Percentiles rank a stretch among this genome's conserved stretches.
phyloP scores from a whole-genome alignment of 1,140 invertebrate genomes.

The Spodoptera frugiperda region DNA sequence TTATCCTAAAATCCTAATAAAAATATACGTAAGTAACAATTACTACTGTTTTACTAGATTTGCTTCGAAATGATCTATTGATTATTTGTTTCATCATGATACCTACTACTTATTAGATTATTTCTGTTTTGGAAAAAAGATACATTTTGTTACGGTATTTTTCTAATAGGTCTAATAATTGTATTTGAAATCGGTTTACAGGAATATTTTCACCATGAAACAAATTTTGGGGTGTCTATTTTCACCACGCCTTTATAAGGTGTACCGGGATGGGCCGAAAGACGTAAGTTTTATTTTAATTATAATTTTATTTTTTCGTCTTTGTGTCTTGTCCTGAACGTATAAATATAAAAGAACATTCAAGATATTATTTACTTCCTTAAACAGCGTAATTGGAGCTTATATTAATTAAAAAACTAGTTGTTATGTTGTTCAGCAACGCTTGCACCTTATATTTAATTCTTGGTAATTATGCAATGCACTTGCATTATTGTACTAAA shows the following conservation, averaged over 20 bases:
- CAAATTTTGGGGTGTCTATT: slow-evolving; percentile 59
- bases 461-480: no score
- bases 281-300: slow-evolving; percentile 59
- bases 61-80: no score
- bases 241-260: slow-evolving; percentile 70
- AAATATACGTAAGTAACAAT: neutral
- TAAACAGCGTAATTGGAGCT: no score
- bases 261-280: slow-evolving; percentile 65
- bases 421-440: no score
- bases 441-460: no score
- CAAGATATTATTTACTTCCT: no score
- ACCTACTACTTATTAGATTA: neutral
- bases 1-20: neutral
- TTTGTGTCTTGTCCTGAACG: neutral
- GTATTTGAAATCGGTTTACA: neutral
- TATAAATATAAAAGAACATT: neutral
- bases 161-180: neutral
- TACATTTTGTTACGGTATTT: neutral
- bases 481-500: no score
- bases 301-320: slow-evolving; percentile 11
- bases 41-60: neutral
- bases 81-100: neutral
- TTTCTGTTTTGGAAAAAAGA: neutral
- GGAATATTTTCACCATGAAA: slow-evolving; percentile 46
- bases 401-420: no score